phyloP scores from a whole-genome alignment of 2,113 vertebrate genomes.

The Neodontobutis hainanensis region DNA sequence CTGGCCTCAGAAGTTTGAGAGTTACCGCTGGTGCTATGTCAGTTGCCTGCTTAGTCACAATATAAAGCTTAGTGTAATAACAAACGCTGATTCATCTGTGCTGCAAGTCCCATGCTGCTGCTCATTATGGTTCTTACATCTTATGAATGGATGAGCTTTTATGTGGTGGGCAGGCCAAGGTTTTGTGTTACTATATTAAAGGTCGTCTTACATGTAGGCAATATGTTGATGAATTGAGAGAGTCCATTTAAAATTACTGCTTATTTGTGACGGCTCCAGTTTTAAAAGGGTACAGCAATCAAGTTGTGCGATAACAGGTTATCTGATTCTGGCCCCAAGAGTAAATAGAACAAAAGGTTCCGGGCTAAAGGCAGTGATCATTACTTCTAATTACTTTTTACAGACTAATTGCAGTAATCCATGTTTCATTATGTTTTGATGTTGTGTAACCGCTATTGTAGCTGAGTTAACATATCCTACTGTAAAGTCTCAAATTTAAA shows the following conservation, averaged over 20 bases:
- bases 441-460: neutral
- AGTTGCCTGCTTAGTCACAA: constrained; percentile 22
- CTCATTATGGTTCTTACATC: constrained; percentile 43
- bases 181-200: neutral
- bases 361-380: constrained; percentile 1
- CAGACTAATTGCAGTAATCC: neutral
- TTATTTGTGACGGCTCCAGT: neutral
- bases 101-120: constrained; percentile 20
- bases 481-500: neutral
- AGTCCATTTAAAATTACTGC: constrained; percentile 5
- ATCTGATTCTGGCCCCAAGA: constrained; percentile 11
- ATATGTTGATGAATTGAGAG: too few species aligned
- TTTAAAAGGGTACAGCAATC: constrained; percentile 1
- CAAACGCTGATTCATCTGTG: constrained; percentile 51
- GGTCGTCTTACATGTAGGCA: neutral
- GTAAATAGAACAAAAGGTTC: neutral
- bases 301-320: neutral
- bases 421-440: constrained; percentile 1
- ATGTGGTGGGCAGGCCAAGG: neutral
- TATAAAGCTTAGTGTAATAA: constrained; percentile 41
- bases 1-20: constrained; percentile 11
- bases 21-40: constrained; percentile 19
- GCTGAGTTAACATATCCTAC: neutral
- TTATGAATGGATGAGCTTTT: constrained; percentile 22
- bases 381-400: constrained; percentile 9